Base-by-base conservation (phyloP, 2,797 vertebrate species). In the Ibycter americanus region DNA sequence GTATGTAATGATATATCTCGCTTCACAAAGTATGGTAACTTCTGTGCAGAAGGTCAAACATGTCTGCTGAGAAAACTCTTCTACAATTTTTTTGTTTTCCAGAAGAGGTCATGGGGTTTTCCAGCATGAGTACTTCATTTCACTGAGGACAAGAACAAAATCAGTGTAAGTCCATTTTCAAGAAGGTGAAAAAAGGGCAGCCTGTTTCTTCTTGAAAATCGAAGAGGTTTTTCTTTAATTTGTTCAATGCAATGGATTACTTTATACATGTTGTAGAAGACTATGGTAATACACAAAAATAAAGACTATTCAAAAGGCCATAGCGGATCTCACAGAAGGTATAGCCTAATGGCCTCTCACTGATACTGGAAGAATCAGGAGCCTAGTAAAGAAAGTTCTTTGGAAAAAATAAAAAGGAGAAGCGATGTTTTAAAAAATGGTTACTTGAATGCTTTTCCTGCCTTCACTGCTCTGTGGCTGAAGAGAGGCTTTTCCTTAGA, bases 1-100 rank as follows among this genome's bases (percentile, higher is more conserved):
- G 20, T 21, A n/a, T 9, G 23, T n/a, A 61, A 61, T 31, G 20
- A 13, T 20, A 27, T 34, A 12, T 31, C 59, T 62, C 2, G 0
- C 31, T 44, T 83, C 47, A 67, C 54, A 26, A 61, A 72, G 6
- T 61, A 10, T 31, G 49, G 46, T 23, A 32, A 26, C 26, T 55
- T 20, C 4, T 1, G 0, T 49, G 47, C 23, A 49, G 34, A 17
- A 22, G 20, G 17, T 55, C 5, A 1, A 61, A 49, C 1, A 3
- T 14, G 21, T 36, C 29, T 59, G 46, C 44, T 40, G 38, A 54
- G 72, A 65, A 61, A 70, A 61, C 12, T 23, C 16, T 83, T 51
- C 73, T 59, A 22, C 4, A 1, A 31, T n/a, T 20, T 38, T 61
- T n/a, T 22, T 44, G 11, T 62, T 89, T 73, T 73, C 61, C 14